phyloP scores from a whole-genome alignment of 2,888 invertebrate species.

The Diaperis boleti region DNA sequence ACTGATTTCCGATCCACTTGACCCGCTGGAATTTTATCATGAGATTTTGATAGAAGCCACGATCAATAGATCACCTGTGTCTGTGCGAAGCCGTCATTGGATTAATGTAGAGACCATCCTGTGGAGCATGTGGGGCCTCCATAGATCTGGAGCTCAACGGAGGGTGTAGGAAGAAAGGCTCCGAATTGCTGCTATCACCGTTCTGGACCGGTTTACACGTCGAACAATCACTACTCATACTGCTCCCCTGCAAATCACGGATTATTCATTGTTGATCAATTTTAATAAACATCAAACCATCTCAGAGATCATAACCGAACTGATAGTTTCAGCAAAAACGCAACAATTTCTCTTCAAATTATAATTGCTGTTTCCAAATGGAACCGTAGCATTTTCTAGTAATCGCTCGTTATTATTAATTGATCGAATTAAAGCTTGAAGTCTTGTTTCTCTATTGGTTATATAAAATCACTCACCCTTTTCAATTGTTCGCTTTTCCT shows the following conservation, averaged over 20 bases:
- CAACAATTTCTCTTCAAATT: constrained; percentile 33
- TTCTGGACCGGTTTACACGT: constrained; percentile 58
- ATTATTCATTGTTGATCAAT: neutral
- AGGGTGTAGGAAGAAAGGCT: constrained; percentile 84
- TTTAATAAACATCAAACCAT: constrained; percentile 2
- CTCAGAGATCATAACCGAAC: constrained; percentile 4
- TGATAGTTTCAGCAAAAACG: constrained; percentile 15
- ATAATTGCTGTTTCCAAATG: constrained; percentile 21
- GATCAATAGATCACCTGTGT: constrained; percentile 56
- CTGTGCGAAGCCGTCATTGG: constrained; percentile 77
- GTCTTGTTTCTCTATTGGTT: constrained; percentile 15
- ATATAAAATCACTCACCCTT: constrained; percentile 37
- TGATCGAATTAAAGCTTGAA: constrained; percentile 32
- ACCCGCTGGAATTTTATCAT: constrained; percentile 54
- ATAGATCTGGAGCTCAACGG: constrained; percentile 66
- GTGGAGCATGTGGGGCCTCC: constrained; percentile 69
- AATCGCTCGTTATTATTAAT: constrained; percentile 23
- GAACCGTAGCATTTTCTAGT: constrained; percentile 24
- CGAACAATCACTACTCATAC: constrained; percentile 63
- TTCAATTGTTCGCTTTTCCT: constrained; percentile 47
- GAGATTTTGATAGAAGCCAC: neutral
- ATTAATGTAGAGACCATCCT: constrained; percentile 87
- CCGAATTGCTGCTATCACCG: constrained; percentile 65
- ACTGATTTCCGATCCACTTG: constrained; percentile 64
- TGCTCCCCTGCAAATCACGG: constrained; percentile 54